Base-by-base conservation (phyloP, 2,888 invertebrate species). In the Amphipyra tragopoginis region DNA sequence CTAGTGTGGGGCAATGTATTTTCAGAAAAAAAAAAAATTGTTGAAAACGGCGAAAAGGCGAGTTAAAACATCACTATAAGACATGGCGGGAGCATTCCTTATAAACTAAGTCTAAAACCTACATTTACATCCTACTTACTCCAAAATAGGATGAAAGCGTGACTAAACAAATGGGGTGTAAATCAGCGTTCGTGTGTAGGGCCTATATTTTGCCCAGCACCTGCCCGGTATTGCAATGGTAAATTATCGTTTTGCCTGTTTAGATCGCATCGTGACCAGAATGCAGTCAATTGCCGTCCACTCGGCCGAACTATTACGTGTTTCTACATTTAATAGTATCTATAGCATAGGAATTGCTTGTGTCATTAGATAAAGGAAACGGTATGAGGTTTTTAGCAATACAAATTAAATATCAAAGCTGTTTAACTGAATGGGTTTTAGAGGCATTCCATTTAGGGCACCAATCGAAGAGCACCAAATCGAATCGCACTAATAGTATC, bases 231-330 rank as follows among this genome's bases (percentile, higher is more conserved):
- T 78, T 75, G 82, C 82, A 75, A 80, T 68, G 78, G 83, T 86
- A 84, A 88, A 88, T 88, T 87, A 89, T 89, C 82, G 82, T 82
- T 82, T 81, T 68, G 73, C 80, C 75, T 77, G 81, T 77, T 79
- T 79, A 84, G 85, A 87, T 87, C 78, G 79, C 77, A 80, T 87
- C 88, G 87, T 86, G 87, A 87, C 86, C 79, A 77, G 87, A 85
- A 85, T 85, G 80, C 79, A 83, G 80, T 80, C 82, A 78, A 79
- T 81, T 75, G 75, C 77, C 65, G 62, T 70, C 72, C 73, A 65
- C 60, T 69, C 4, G 39, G 43, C 6, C 7, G 48, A 40, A 40
- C 34, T 21, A 61, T 65, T 79, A 63, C 73, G 73, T 77, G 42
- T 71, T 7, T 0, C 4, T 44, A 15, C 10, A 47, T 53, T 60